These are phyloP conservation scores for Allygus modestus DNA, from an alignment of 2,888 invertebrate species.

Conservation along the genomic window DNA sequence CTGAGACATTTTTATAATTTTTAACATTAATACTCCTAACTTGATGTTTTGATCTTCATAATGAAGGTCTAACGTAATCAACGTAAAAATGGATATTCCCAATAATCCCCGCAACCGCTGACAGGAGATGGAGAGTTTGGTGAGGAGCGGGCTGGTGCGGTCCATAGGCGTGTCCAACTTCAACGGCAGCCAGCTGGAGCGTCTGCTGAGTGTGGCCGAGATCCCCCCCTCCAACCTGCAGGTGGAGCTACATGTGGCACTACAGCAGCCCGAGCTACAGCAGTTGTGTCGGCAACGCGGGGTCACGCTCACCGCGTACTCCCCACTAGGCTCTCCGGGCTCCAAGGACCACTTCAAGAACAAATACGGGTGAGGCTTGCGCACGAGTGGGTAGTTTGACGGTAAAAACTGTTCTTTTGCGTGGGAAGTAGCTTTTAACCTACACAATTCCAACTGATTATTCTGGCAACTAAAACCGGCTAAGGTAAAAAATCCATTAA, in stretches of 20 bases:
- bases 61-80: no score
- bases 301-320: conserved; percentile 84
- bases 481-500: no score
- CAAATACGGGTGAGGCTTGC: conserved; percentile 78
- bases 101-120: no score
- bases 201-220: conserved; percentile 79
- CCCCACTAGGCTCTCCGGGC: conserved; percentile 85
- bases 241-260: conserved; percentile 87
- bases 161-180: conserved; percentile 91
- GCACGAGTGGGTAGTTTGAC: no score
- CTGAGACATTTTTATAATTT: no score
- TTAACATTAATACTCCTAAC: no score
- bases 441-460: no score
- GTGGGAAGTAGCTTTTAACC: no score
- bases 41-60: no score
- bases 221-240: conserved; percentile 85
- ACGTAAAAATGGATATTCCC: no score
- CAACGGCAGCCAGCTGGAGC: conserved; percentile 82
- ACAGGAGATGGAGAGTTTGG: conserved; percentile 85
- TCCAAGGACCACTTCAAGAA: conserved; percentile 80
- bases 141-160: conserved; percentile 80
- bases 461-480: no score
- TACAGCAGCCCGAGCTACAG: conserved; percentile 83
- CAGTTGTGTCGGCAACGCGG: conserved; percentile 80
- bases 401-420: no score